Conservation (phyloP, 2,888 invertebrate species). For the Hemicrepidius hirtus region DNA sequence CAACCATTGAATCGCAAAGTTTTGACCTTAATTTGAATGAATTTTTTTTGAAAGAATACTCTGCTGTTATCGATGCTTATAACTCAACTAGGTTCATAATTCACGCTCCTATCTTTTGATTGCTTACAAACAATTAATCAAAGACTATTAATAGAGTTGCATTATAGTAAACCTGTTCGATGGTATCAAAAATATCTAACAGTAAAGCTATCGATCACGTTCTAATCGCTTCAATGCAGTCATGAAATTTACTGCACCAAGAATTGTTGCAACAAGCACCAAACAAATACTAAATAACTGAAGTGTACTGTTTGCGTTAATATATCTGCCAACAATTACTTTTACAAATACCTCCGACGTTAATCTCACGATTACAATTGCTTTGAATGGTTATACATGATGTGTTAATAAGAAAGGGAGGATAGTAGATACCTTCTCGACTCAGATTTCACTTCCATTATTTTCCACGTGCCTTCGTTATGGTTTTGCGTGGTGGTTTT, state of each 20-base stretch:
- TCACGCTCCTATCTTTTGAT: no score
- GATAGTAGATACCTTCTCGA: not conserved
- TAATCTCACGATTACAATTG: slow-evolving; percentile 23
- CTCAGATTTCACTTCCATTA: slow-evolving; percentile 18
- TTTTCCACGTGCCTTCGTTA: slow-evolving; percentile 18
- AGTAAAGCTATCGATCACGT: slow-evolving; percentile 20
- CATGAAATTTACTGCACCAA: slow-evolving; percentile 4
- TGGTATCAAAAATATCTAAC: slow-evolving; percentile 1
- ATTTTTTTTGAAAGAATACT: no score
- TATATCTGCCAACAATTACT: slow-evolving; percentile 13
- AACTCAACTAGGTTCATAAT: no score
- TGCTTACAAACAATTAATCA: not conserved
- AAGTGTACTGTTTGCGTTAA: slow-evolving; percentile 3
- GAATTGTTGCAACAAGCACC: not conserved
- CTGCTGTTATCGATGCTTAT: no score
- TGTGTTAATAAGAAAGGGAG: slow-evolving; percentile 23
- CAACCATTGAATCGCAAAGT: no score
- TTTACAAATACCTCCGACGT: slow-evolving; percentile 17
- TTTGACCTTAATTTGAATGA: no score
- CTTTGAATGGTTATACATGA: not conserved
- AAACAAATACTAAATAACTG: slow-evolving; percentile 8
- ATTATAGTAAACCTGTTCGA: not conserved
- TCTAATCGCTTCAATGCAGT: slow-evolving; percentile 25
- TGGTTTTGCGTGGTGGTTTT: slow-evolving; percentile 8
- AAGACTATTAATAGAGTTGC: slow-evolving; percentile 2